These are phyloP conservation scores for Cyanoderma ruficeps DNA, from an alignment of 2,113 vertebrate species.

Conservation along the genomic window DNA sequence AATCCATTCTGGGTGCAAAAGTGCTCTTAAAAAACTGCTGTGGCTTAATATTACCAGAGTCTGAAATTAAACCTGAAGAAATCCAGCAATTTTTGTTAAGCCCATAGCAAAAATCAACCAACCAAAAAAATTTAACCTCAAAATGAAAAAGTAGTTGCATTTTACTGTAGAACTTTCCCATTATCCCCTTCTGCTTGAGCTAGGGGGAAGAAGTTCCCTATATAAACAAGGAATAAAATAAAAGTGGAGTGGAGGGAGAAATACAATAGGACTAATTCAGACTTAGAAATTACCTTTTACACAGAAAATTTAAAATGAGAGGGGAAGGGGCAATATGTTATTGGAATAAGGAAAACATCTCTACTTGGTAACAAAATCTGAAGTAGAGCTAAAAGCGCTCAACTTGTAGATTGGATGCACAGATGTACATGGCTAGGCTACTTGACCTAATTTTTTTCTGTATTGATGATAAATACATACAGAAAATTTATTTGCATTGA, in stretches of 20 bases:
- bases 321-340: neutral
- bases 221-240: neutral
- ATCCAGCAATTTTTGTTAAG: neutral
- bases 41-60: neutral
- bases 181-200: neutral
- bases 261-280: neutral
- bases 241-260: too few relatives aligned
- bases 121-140: neutral
- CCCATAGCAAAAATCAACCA: neutral
- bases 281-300: neutral
- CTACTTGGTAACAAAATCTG: neutral
- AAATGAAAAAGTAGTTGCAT: neutral
- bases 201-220: neutral
- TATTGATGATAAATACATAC: neutral
- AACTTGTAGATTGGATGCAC: fast-evolving
- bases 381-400: neutral
- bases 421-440: neutral
- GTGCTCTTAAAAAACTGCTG: neutral
- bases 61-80: neutral
- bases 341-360: neutral
- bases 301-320: neutral
- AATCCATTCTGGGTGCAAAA: neutral
- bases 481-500: neutral
- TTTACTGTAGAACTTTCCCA: neutral
- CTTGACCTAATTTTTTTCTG: neutral